A percentile compares a stretch with the other conserved stretches of the same genome.
Evolutionary conservation across 64 coral and sea anemone genomes (phyloP).

Genomic region (Astreopora myriophthalma): DNA sequence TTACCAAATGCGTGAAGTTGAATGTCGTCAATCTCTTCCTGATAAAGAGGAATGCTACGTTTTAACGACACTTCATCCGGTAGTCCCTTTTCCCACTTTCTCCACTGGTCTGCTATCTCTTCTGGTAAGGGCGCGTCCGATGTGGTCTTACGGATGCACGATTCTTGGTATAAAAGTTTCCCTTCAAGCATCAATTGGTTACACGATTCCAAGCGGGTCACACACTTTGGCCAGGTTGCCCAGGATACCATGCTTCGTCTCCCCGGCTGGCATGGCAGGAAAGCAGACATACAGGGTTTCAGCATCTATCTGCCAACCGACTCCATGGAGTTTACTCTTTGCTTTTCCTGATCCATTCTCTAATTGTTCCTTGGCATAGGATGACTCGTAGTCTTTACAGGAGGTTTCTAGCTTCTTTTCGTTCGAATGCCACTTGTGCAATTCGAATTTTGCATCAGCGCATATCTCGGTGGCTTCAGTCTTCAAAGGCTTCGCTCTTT

Average conservation of each 20-base stretch:
- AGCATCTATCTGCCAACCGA: slow-evolving; percentile 22
- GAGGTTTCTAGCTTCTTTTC: slow-evolving; percentile 13
- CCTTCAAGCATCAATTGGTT: slow-evolving; percentile 34
- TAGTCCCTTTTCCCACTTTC: slow-evolving; percentile 44
- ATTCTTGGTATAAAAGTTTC: slow-evolving; percentile 49
- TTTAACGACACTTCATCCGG: not conserved
- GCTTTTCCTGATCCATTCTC: not conserved
- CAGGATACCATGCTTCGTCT: slow-evolving; percentile 35
- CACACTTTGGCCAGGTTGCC: slow-evolving; percentile 43
- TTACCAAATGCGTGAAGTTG: slow-evolving; percentile 73
- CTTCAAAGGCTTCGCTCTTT: slow-evolving; percentile 40
- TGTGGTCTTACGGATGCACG: slow-evolving; percentile 19
- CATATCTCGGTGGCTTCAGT: slow-evolving; percentile 33
- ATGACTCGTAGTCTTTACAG: slow-evolving; percentile 23
- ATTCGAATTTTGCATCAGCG: not conserved
- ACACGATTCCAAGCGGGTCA: slow-evolving; percentile 46
- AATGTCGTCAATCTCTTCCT: slow-evolving; percentile 37
- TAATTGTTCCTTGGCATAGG: slow-evolving; percentile 26
- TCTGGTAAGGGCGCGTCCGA: slow-evolving; percentile 56
- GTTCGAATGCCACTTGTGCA: slow-evolving; percentile 14
- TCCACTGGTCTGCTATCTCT: not conserved
- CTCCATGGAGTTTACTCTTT: slow-evolving; percentile 52
- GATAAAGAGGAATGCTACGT: slow-evolving; percentile 35
- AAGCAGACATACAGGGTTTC: slow-evolving; percentile 47
- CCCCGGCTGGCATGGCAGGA: not conserved